A percentile compares a stretch with the other conserved stretches of the same genome.
Conservation (phyloP, 2,113 vertebrate species). For the Tor tambroides region DNA sequence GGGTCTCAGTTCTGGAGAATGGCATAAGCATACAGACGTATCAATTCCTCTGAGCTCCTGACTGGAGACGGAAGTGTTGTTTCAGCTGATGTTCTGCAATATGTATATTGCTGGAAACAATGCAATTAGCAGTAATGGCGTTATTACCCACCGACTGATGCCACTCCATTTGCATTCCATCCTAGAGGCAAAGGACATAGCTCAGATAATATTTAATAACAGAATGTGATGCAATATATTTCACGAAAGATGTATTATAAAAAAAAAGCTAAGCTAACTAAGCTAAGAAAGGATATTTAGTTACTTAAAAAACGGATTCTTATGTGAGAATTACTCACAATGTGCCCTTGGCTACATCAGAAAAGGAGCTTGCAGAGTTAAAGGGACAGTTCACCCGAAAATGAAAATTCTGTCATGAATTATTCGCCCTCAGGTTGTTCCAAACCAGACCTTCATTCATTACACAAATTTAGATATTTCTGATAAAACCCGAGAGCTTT, state of each 20-base stretch:
- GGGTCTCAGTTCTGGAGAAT: constrained; percentile 32
- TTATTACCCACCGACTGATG: constrained; percentile 29
- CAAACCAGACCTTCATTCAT: too few relatives aligned
- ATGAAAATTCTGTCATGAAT: too few relatives aligned
- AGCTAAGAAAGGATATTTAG: not conserved
- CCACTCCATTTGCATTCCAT: constrained; percentile 22
- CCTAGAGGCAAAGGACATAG: constrained; percentile 2
- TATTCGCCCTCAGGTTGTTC: too few relatives aligned
- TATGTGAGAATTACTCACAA: not conserved
- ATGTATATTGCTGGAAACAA: constrained; percentile 31
- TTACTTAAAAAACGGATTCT: not conserved
- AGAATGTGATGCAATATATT: not conserved
- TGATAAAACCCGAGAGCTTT: too few relatives aligned
- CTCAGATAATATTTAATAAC: not conserved
- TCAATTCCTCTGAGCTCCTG: constrained; percentile 36
- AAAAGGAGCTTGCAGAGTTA: too few relatives aligned
- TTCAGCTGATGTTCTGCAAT: constrained; percentile 38
- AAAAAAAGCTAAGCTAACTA: not conserved
- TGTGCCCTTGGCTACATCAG: too few relatives aligned
- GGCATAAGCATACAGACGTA: not conserved
- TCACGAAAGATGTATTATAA: not conserved
- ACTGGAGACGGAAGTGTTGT: not conserved
- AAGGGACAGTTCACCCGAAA: too few relatives aligned
- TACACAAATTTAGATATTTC: too few relatives aligned
- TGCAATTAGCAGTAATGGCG: not conserved